Evolutionary conservation across 2,888 invertebrate genomes (phyloP).

Genomic region (Lasioglossum lativentre): DNA sequence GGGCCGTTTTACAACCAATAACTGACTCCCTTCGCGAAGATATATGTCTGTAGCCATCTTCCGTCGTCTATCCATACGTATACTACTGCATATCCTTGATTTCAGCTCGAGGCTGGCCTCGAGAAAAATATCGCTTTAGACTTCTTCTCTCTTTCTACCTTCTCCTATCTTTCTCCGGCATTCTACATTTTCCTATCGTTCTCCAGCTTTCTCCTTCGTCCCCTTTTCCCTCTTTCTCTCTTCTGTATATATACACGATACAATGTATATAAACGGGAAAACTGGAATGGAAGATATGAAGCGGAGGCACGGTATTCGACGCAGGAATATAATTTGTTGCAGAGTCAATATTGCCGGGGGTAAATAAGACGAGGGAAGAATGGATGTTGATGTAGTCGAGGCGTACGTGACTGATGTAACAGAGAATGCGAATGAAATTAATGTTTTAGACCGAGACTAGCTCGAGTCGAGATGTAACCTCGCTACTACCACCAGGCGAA

Average conservation of each 20-base stretch:
- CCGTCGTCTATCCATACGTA: slow-evolving; percentile 33
- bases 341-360: slow-evolving; percentile 22
- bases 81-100: slow-evolving; percentile 44
- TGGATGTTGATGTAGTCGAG: slow-evolving; percentile 21
- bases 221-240: neutral
- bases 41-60: slow-evolving; percentile 42
- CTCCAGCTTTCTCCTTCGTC: neutral
- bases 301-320: neutral
- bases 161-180: neutral
- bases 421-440: slow-evolving; percentile 11
- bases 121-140: slow-evolving; percentile 50
- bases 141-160: neutral
- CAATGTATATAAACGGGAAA: slow-evolving; percentile 4
- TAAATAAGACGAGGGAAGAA: slow-evolving; percentile 33
- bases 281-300: slow-evolving; percentile 3
- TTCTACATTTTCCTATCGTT: neutral
- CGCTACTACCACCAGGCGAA: neutral
- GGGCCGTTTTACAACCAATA: slow-evolving; percentile 79
- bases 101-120: slow-evolving; percentile 34
- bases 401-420: neutral
- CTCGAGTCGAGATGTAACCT: neutral
- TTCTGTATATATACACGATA: neutral
- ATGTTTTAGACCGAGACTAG: neutral
- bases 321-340: slow-evolving; percentile 36
- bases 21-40: slow-evolving; percentile 23